These are phyloP conservation scores for Dolichopus griseipennis DNA, from an alignment of 2,888 invertebrate genomes.

Conservation along the genomic window DNA sequence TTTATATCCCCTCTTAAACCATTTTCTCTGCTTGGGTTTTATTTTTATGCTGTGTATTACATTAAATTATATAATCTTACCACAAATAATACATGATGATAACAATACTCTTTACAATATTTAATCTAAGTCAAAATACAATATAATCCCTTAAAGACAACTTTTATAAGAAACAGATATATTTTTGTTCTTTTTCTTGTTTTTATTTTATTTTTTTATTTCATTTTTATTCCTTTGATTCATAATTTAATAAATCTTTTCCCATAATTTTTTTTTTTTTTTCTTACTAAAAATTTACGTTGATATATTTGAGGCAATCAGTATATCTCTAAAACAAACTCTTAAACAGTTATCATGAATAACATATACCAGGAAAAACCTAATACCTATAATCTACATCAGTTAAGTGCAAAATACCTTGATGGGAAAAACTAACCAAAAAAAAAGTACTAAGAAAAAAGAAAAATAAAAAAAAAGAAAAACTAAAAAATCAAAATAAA, in stretches of 20 bases:
- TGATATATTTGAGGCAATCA: background rate
- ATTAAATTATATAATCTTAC: no score
- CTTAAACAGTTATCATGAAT: background rate
- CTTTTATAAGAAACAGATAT: background rate
- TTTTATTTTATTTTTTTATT: background rate
- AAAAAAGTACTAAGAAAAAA: background rate
- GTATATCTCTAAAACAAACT: background rate
- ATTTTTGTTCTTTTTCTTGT: background rate
- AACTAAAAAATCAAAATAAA: background rate
- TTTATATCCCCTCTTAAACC: no score
- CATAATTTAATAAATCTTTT: conserved; percentile 1
- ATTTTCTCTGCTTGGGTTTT: no score
- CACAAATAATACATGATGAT: no score
- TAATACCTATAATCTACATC: conserved; percentile 6
- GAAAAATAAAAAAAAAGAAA: background rate
- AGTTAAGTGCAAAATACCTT: conserved; percentile 5
- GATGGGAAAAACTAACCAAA: background rate
- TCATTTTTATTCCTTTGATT: background rate
- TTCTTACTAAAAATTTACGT: background rate
- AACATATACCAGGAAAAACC: background rate
- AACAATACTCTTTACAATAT: no score
- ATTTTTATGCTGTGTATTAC: no score
- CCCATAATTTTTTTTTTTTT: background rate
- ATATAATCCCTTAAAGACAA: no score
- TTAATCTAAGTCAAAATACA: no score